These are phyloP conservation scores for Callyntrura sp. DNA, from an alignment of 2,888 invertebrate species.

Conservation along the genomic window DNA sequence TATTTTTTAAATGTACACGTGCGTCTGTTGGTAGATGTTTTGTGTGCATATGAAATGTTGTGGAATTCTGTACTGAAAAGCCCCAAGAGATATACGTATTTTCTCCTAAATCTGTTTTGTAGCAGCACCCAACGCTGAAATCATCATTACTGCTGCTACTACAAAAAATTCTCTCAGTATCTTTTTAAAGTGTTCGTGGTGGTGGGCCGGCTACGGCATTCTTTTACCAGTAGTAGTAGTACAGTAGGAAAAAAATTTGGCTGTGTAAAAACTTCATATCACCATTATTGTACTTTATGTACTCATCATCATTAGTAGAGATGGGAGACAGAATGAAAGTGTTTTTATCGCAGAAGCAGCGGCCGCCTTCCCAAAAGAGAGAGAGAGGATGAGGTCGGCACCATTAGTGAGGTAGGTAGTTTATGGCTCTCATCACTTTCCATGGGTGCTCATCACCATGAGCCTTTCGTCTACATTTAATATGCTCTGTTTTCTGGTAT, in stretches of 20 bases:
- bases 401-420: slow-evolving; percentile 66
- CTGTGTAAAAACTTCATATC: slow-evolving; percentile 49
- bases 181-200: not conserved
- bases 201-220: not conserved
- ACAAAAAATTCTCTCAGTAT: slow-evolving; percentile 21
- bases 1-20: slow-evolving; percentile 17
- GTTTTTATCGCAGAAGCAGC: slow-evolving; percentile 60
- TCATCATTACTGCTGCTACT: slow-evolving; percentile 3
- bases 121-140: slow-evolving; percentile 34
- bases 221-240: not conserved
- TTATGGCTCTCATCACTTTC: slow-evolving; percentile 55
- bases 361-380: not conserved
- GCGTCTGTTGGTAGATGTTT: not conserved
- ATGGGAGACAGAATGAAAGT: slow-evolving; percentile 68
- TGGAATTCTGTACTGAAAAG: not conserved
- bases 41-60: too few species aligned
- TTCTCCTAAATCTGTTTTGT: slow-evolving; percentile 19
- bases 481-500: not conserved
- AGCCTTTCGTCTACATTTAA: not conserved
- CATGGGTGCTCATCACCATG: slow-evolving; percentile 2
- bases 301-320: slow-evolving; percentile 73
- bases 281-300: slow-evolving; percentile 68
- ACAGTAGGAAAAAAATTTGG: slow-evolving; percentile 20
- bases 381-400: slow-evolving; percentile 48
- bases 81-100: not conserved